Evolutionary conservation across 2,888 invertebrate species (phyloP).

Genomic region (Notodonta ziczac): DNA sequence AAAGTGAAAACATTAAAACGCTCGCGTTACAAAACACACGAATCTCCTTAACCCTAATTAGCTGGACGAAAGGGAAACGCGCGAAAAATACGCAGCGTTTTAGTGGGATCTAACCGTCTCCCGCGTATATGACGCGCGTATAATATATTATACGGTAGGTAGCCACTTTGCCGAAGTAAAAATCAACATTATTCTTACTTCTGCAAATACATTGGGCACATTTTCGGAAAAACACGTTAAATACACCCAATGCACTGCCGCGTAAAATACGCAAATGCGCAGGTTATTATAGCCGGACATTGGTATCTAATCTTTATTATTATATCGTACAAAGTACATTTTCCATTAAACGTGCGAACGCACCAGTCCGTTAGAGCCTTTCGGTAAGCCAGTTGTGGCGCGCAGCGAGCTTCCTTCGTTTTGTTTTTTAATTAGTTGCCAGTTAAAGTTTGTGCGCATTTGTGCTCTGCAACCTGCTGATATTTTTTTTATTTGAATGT

Average conservation of each 20-base stretch:
- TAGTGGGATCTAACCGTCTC: constrained; percentile 39
- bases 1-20: constrained; percentile 12
- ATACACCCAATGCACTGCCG: too few species aligned
- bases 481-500: constrained; percentile 37
- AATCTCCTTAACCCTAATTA: constrained; percentile 76
- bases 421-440: constrained; percentile 79
- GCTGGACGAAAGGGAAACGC: constrained; percentile 70
- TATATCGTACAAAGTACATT: too few species aligned
- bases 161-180: too few species aligned
- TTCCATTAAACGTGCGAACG: too few species aligned
- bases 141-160: too few species aligned
- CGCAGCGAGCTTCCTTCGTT: constrained; percentile 62
- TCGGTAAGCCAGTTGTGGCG: constrained; percentile 67
- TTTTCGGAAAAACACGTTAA: too few species aligned
- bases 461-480: constrained; percentile 46
- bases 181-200: too few species aligned
- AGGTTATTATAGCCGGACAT: too few species aligned
- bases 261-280: too few species aligned
- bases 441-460: constrained; percentile 70
- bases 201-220: too few species aligned
- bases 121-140: too few species aligned
- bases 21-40: constrained; percentile 47
- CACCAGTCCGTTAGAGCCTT: constrained; percentile 16
- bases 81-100: constrained; percentile 65
- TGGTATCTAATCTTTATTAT: too few species aligned